Evolutionary conservation across 2,797 vertebrate species (phyloP).

Genomic region (Pempheris klunzingeri): DNA sequence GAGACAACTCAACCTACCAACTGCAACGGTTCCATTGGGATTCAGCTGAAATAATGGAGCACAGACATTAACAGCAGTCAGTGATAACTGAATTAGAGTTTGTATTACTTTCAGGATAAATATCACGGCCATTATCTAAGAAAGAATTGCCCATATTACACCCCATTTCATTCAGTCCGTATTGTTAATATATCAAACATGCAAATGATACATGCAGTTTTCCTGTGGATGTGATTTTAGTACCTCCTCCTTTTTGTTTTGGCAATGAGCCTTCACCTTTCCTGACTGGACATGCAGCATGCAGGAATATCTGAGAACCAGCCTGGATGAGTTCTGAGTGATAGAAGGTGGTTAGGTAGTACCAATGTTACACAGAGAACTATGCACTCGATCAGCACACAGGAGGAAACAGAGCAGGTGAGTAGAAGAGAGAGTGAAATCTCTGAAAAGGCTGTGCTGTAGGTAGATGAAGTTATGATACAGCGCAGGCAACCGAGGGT

Average conservation of each 20-base stretch:
- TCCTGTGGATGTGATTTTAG: slow-evolving; percentile 1
- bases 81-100: background rate
- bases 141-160: background rate
- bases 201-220: slow-evolving; percentile 26
- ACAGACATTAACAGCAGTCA: slow-evolving; percentile 28
- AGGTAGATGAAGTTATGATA: background rate
- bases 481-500: background rate
- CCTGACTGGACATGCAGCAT: slow-evolving; percentile 62
- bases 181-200: background rate
- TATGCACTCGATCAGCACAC: slow-evolving; percentile 2
- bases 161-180: too few species aligned
- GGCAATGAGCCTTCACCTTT: slow-evolving; percentile 53
- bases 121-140: background rate
- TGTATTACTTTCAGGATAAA: background rate
- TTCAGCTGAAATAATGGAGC: slow-evolving; percentile 67
- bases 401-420: background rate
- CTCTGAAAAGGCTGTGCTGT: background rate
- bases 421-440: background rate
- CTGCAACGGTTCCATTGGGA: slow-evolving; percentile 57
- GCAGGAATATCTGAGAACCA: slow-evolving; percentile 45
- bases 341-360: slow-evolving; percentile 22
- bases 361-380: slow-evolving; percentile 15
- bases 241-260: slow-evolving; percentile 45
- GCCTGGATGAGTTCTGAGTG: slow-evolving; percentile 41
- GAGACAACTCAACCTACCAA: slow-evolving; percentile 53